Conservation (phyloP, 2,113 vertebrate genomes). For the Oryctolagus cuniculus region mOryCun1.1 NC_091438.1:160278001-160278500, state of each 20-base stretch:
- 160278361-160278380: not conserved
- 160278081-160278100: too few relatives aligned
- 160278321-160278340: not conserved
- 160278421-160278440: not conserved
- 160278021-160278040: too few relatives aligned
- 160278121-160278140: not conserved
- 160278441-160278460: not conserved
- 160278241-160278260: not conserved
- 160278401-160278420: not conserved
- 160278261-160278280: not conserved
- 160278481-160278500: not conserved
- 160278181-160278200: not conserved
- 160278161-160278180: not conserved
- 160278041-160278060: too few relatives aligned
- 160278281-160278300: not conserved
- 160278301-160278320: too few relatives aligned
- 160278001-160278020: too few relatives aligned
- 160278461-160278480: too few relatives aligned
- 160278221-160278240: not conserved
- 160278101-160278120: not conserved
- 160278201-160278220: not conserved
- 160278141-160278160: not conserved
- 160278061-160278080: too few relatives aligned
- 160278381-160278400: not conserved
- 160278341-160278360: not conserved